Conservation (phyloP, 2,113 vertebrate species). For the Hemibagrus wyckioides region DNA sequence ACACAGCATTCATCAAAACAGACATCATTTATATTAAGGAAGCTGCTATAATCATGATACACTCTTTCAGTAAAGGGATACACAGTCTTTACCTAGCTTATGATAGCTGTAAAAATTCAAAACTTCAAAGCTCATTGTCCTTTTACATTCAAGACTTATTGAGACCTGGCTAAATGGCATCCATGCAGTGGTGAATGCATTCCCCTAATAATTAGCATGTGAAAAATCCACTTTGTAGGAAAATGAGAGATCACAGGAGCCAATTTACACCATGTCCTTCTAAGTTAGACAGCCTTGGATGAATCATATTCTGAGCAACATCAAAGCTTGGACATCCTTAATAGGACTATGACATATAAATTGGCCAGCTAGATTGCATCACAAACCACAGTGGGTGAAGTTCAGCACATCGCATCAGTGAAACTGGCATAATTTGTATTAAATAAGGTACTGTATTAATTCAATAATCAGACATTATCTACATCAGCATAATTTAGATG, state of each 20-base stretch:
- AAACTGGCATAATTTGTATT: background rate
- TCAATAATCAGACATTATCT: background rate
- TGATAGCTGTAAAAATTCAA: conserved; percentile 18
- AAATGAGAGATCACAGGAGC: conserved; percentile 31
- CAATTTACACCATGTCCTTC: conserved; percentile 34
- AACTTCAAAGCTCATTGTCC: background rate
- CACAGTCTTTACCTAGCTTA: background rate
- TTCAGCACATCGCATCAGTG: background rate
- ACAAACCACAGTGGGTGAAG: background rate
- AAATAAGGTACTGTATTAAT: background rate
- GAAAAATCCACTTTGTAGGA: conserved; percentile 30
- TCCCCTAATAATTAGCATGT: conserved; percentile 17
- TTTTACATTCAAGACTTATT: background rate
- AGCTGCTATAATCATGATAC: background rate
- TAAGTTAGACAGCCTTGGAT: background rate
- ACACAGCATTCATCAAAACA: background rate
- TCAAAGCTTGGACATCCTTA: background rate
- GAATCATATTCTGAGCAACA: conserved; percentile 8
- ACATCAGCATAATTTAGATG: too few relatives aligned
- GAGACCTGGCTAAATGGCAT: background rate
- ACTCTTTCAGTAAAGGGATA: background rate
- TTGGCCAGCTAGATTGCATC: background rate
- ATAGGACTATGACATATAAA: background rate
- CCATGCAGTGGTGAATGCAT: conserved; percentile 1
- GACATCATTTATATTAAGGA: background rate